Evolutionary conservation across 2,888 invertebrate species (phyloP), one percentile per base, ranked within the genome.

Genomic region (Erebia epiphron): DNA sequence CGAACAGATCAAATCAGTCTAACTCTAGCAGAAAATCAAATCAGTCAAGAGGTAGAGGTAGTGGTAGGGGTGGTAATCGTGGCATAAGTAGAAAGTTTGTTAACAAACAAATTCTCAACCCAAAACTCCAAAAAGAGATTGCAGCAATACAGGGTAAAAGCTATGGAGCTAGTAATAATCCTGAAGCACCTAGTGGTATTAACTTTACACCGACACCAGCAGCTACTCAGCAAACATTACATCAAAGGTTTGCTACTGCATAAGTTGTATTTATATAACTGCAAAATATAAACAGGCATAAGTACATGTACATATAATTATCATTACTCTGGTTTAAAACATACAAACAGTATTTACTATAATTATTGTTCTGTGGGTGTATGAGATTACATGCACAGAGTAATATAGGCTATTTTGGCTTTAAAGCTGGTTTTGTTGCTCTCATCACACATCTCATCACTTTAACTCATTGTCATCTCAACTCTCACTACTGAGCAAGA

Each of bases 51-150:
- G 81, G 81, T 1, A 81, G 91, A 35, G 91, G 90, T 0, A 81
- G 92, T 66, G 90, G 90, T 1, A 83, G 90, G 65, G 90, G 91
- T 10, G 81, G 79, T 0, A 85, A 83, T 64, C 80, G 90, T 41
- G 89, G 89, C 1, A 80, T 91, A 58, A 87, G 89, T 1, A 81
- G 86, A 16, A 91, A 91, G 1, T 92, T 92, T 83, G 79, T 84
- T 9, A 89, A 86, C 76, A 92, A 92, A 76, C 90, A 88, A 78
- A 80, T 88, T 10, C 79, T 94, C 13, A 90, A 94, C 82, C 82
- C 88, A 1, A 88, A 87, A 75, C 79, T 93, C 10, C 94, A 94
- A 74, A 83, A 89, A 75, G 91, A 93, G 81, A 94, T 94, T 73
- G 93, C 94, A 68, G 87, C 83, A 68, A 85, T 94, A 65, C 94